Conservation (phyloP, 2,888 invertebrate species). For the Drosophila sordidula region DNA sequence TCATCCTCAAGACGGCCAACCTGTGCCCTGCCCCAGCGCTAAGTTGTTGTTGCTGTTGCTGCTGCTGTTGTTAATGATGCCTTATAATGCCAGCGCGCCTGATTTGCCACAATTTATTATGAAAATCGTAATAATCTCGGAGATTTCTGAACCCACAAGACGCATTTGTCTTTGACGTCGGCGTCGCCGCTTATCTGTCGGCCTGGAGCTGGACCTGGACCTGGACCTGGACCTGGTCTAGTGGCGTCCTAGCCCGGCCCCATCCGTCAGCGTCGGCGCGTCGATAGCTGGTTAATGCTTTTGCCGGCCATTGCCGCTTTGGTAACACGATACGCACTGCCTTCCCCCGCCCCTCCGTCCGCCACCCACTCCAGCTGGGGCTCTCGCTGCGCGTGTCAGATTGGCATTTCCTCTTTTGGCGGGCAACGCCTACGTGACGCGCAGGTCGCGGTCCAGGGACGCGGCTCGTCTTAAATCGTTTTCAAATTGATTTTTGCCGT, state of each 20-base stretch:
- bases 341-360: neutral
- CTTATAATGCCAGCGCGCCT: slow-evolving; percentile 83
- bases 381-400: slow-evolving; percentile 74
- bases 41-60: slow-evolving; percentile 49
- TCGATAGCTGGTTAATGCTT: slow-evolving; percentile 79
- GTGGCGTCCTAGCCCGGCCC: slow-evolving; percentile 37
- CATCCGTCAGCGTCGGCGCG: slow-evolving; percentile 75
- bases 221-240: slow-evolving; percentile 11
- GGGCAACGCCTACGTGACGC: slow-evolving; percentile 70
- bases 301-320: slow-evolving; percentile 38
- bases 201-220: slow-evolving; percentile 5
- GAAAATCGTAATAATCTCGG: slow-evolving; percentile 80
- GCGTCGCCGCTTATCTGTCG: slow-evolving; percentile 62
- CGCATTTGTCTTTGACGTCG: slow-evolving; percentile 81
- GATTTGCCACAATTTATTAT: slow-evolving; percentile 85
- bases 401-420: slow-evolving; percentile 76
- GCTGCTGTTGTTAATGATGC: slow-evolving; percentile 80
- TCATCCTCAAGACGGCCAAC: slow-evolving; percentile 45
- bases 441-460: slow-evolving; percentile 5
- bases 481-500: slow-evolving; percentile 79
- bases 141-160: slow-evolving; percentile 80
- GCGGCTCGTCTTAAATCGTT: slow-evolving; percentile 73
- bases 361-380: slow-evolving; percentile 21
- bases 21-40: slow-evolving; percentile 33
- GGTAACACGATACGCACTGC: slow-evolving; percentile 63